phyloP scores from a whole-genome alignment of 2,797 vertebrate species.

The Tragopan temminckii region DNA sequence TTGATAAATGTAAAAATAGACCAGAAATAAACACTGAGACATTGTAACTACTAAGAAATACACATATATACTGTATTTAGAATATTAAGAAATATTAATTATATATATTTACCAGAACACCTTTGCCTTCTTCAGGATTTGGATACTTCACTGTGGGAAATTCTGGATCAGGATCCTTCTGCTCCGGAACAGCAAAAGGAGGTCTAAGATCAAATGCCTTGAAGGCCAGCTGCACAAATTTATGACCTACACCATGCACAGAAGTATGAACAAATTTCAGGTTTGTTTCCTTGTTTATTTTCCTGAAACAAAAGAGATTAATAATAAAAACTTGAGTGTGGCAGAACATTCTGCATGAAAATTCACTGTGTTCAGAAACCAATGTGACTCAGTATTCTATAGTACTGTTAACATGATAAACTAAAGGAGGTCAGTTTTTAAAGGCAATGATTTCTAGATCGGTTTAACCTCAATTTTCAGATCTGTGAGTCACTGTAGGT shows the following conservation, averaged over 20 bases:
- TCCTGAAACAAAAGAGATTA: constrained; percentile 80
- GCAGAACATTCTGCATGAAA: not conserved
- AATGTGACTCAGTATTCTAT: not conserved
- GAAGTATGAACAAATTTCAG: constrained; percentile 97
- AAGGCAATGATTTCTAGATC: not conserved
- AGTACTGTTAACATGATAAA: not conserved
- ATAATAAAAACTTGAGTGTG: not conserved
- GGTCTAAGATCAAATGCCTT: constrained; percentile 90
- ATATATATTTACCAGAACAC: constrained; percentile 89
- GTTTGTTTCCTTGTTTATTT: constrained; percentile 88
- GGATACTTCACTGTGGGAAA: constrained; percentile 97
- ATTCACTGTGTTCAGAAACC: rapidly evolving
- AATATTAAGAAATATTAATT: not conserved
- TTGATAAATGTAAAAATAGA: not conserved
- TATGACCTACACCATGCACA: constrained; percentile 95
- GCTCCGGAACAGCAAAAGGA: constrained; percentile 91
- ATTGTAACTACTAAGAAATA: not conserved
- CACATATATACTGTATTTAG: not conserved
- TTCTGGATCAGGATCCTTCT: constrained; percentile 95
- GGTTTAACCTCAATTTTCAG: not conserved
- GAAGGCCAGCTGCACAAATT: constrained; percentile 94
- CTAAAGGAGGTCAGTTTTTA: not conserved
- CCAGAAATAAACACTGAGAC: not conserved
- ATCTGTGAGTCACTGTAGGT: not conserved
- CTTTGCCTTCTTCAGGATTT: constrained; percentile 97